Conservation (phyloP, 2,113 vertebrate species). For the Triplophysa dalaica region DNA sequence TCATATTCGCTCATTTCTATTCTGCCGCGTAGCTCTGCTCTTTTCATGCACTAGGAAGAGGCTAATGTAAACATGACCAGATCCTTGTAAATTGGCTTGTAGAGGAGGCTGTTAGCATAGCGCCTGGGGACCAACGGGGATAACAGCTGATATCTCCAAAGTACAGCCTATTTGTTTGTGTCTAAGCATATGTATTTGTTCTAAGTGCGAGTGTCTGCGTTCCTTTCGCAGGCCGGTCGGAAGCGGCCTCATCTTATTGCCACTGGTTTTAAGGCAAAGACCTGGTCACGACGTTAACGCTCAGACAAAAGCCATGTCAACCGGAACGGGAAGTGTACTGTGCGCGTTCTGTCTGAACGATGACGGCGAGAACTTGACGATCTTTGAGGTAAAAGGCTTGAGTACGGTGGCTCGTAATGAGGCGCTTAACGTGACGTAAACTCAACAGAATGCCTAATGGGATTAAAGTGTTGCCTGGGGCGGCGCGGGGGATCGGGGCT, state of each 20-base stretch:
- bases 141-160: constrained; percentile 91
- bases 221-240: too few species aligned
- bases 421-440: constrained; percentile 62
- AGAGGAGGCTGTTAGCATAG: constrained; percentile 99
- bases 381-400: constrained; percentile 63
- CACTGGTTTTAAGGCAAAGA: too few species aligned
- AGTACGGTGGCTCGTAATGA: constrained; percentile 65
- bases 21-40: constrained; percentile 82
- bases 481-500: neutral
- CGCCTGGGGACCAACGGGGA: constrained; percentile 98
- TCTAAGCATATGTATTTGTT: constrained; percentile 39
- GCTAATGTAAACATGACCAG: constrained; percentile 99
- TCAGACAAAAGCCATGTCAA: too few species aligned
- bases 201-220: constrained; percentile 9
- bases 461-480: constrained; percentile 51
- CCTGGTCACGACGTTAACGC: too few species aligned
- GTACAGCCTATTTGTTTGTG: constrained; percentile 80
- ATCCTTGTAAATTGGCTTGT: constrained; percentile 99
- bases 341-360: neutral
- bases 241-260: too few species aligned
- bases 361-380: constrained; percentile 4
- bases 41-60: constrained; percentile 98
- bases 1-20: constrained; percentile 99
- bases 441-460: constrained; percentile 63
- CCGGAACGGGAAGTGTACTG: neutral